Conservation (phyloP, 1,140 invertebrate genomes). For the Orchesella cincta region DNA sequence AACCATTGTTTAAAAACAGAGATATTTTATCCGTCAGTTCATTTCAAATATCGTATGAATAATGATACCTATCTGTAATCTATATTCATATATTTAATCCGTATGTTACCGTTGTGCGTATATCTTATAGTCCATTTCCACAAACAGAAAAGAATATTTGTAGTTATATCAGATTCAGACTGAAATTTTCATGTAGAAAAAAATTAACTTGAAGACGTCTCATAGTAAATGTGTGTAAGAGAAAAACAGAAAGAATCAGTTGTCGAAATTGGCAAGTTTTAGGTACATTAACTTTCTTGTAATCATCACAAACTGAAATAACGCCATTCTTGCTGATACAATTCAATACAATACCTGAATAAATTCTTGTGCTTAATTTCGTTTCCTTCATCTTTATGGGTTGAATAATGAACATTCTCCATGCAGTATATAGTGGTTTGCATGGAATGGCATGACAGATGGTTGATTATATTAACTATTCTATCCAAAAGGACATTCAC, state of each 20-base stretch:
- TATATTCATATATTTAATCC: constrained; percentile 21
- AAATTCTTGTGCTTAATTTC: constrained; percentile 25
- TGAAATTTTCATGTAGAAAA: constrained; percentile 2
- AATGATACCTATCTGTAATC: background rate
- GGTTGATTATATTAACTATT: no score
- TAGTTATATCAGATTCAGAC: constrained; percentile 24
- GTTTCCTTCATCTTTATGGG: background rate
- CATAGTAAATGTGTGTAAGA: background rate
- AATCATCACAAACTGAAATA: background rate
- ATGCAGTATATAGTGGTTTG: no score
- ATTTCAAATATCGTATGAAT: background rate
- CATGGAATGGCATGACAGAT: no score
- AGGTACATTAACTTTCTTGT: background rate
- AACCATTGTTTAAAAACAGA: background rate
- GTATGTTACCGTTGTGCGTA: constrained; percentile 28
- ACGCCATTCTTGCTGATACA: constrained; percentile 1
- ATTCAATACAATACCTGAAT: constrained; percentile 13
- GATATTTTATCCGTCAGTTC: background rate
- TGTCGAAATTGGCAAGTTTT: background rate
- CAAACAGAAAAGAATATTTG: background rate
- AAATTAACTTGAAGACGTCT: no score
- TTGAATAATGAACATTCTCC: no score
- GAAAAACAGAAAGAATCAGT: background rate
- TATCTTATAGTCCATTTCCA: constrained; percentile 7
- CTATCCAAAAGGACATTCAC: no score